phyloP scores from a whole-genome alignment of 2,797 vertebrate species.

The Enteromius anoplus region DNA sequence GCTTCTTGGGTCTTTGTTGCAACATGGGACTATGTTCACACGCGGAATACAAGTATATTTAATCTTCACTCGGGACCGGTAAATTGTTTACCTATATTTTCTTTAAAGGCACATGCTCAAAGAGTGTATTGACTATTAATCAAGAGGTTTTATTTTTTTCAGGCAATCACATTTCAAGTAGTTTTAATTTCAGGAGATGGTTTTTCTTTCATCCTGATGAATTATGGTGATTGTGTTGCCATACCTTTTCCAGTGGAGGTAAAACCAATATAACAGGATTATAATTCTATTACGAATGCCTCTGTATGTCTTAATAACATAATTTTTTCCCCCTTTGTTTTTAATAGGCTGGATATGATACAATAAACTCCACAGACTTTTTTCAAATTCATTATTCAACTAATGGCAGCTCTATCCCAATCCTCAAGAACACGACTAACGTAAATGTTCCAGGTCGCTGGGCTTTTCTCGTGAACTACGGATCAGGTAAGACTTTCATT shows the following conservation, averaged over 20 bases:
- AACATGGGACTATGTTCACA: neutral
- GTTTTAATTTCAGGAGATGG: slow-evolving; percentile 30
- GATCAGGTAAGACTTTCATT: neutral
- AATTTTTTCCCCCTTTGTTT: neutral
- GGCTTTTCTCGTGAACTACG: neutral
- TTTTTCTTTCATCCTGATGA: slow-evolving; percentile 45
- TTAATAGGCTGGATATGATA: slow-evolving; percentile 19
- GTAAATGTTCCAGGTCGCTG: neutral
- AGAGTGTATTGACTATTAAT: neutral
- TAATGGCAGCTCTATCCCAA: neutral
- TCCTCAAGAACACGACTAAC: neutral
- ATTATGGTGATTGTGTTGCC: slow-evolving; percentile 35
- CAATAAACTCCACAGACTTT: slow-evolving; percentile 1
- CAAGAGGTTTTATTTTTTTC: neutral
- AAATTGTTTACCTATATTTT: neutral
- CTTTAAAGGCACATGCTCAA: neutral
- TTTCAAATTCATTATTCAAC: neutral
- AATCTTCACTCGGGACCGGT: neutral
- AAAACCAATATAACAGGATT: neutral
- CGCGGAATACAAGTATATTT: neutral
- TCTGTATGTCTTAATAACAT: neutral
- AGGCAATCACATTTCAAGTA: slow-evolving; percentile 22
- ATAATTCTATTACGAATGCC: neutral
- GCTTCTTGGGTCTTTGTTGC: slow-evolving; percentile 29
- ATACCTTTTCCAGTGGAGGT: neutral